These are phyloP conservation scores for Sarcophaga rosellei DNA, from an alignment of 2,888 invertebrate genomes.

Conservation along the genomic window DNA sequence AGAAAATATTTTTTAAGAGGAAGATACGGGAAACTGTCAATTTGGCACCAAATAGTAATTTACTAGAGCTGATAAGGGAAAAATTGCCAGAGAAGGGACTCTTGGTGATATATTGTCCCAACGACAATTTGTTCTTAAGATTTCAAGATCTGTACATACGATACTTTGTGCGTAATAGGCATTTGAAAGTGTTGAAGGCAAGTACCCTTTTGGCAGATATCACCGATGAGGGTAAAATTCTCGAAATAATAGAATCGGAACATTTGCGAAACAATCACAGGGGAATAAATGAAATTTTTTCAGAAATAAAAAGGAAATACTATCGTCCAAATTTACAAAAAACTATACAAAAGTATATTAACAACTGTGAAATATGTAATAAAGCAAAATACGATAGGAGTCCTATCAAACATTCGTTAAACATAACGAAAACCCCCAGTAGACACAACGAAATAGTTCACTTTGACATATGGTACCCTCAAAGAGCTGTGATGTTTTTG, in stretches of 20 bases:
- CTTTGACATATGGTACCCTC: conserved; percentile 21
- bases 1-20: conserved; percentile 26
- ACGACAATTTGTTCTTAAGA: background rate
- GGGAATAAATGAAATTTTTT: conserved; percentile 13
- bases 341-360: no score
- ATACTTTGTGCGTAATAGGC: conserved; percentile 3
- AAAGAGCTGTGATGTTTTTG: conserved; percentile 31
- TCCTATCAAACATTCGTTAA: conserved; percentile 27
- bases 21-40: conserved; percentile 16
- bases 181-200: conserved; percentile 24
- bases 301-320: background rate
- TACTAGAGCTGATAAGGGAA: conserved; percentile 17
- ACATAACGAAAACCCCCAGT: conserved; percentile 25
- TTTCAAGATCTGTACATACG: conserved; percentile 16
- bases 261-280: background rate
- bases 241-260: background rate
- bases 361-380: conserved; percentile 28
- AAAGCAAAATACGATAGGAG: conserved; percentile 43
- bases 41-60: conserved; percentile 9
- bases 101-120: background rate
- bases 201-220: background rate
- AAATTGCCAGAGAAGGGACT: conserved; percentile 14
- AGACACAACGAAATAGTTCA: conserved; percentile 28
- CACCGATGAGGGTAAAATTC: conserved; percentile 6
- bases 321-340: no score